A percentile compares a stretch with the other conserved stretches of the same genome.
These are phyloP conservation scores for Cosmorhoe ocellata DNA, from an alignment of 2,888 invertebrate genomes.

Conservation along the genomic window DNA sequence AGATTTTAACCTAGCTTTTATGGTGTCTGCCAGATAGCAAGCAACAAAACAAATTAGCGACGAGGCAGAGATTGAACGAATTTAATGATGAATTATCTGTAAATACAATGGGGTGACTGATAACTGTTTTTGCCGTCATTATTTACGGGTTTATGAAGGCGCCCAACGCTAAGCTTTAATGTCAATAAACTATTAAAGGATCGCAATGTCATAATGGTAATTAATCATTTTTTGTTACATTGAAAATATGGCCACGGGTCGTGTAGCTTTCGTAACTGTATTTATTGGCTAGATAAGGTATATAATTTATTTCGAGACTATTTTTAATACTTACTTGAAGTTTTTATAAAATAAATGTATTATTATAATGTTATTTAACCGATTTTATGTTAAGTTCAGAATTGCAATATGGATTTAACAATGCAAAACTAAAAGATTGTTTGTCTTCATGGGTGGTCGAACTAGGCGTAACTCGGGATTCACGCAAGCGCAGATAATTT, in stretches of 20 bases:
- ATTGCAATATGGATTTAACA: conserved; percentile 3
- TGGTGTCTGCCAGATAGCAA: conserved; percentile 16
- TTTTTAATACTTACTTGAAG: too few relatives aligned
- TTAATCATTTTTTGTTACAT: conserved; percentile 72
- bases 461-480: conserved; percentile 32
- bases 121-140: conserved; percentile 44
- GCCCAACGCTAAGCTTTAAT: conserved; percentile 49
- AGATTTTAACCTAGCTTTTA: not conserved
- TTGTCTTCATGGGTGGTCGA: conserved; percentile 37
- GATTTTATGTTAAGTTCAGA: too few relatives aligned
- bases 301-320: too few relatives aligned
- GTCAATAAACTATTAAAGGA: conserved; percentile 60
- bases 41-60: conserved; percentile 30
- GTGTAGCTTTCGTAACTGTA: conserved; percentile 59
- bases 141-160: conserved; percentile 37
- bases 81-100: conserved; percentile 38
- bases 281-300: conserved; percentile 31
- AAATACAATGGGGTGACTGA: conserved; percentile 47
- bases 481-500: conserved; percentile 32
- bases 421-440: conserved; percentile 25
- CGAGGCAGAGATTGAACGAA: conserved; percentile 31
- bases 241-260: conserved; percentile 49
- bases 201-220: conserved; percentile 54
- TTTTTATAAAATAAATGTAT: too few relatives aligned
- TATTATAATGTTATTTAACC: too few relatives aligned